Base-by-base conservation (phyloP, 2,797 vertebrate genomes). In the Allobates femoralis region DNA sequence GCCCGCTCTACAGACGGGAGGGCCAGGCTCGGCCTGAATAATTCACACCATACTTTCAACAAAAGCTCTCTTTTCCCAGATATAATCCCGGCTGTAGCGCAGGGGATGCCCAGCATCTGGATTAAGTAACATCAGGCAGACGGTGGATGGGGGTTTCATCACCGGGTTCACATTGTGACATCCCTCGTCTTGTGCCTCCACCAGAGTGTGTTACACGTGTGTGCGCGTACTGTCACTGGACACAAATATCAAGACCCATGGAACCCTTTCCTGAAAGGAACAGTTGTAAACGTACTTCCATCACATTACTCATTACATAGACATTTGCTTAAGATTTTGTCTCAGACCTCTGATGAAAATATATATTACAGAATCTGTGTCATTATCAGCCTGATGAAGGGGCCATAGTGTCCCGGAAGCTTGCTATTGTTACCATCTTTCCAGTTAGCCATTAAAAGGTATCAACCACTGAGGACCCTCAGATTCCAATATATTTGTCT, bases 31-130 rank as follows among this genome's bases (percentile, higher is more conserved):
- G 51, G 21, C 50, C 50, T 86, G 73, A 86, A 86, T 86, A 69
- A 86, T 86, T 86, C 76, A 86, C 79, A 78, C 73, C 56, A 82
- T 82, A 82, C 73, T 83, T 83, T 83, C 80, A 86, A 83, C 79
- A 77, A 86, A 76, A 83, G 85, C 78, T 82, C 79, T 86, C 58
- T 75, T 60, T 86, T 86, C 78, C 50, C 80, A 71, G 7, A 67
- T 83, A 78, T 67, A 83, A 86, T 77, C 85, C 79, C 15, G 50
- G 21, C 79, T 82, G 60, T 83, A 83, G 64, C 21, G 50, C 73
- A 32, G 51, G 53, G 23, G 50, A 76, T 32, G 41, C 69, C 53
- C 67, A 50, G 32, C 19, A 34, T 79, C 51, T 41, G 83, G 62
- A 77, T 71, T 75, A 82, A 73, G 79, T 66, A 75, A 66, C 71